Evolutionary conservation across 1,140 invertebrate genomes (phyloP).

Genomic region (Bombus affinis): DNA sequence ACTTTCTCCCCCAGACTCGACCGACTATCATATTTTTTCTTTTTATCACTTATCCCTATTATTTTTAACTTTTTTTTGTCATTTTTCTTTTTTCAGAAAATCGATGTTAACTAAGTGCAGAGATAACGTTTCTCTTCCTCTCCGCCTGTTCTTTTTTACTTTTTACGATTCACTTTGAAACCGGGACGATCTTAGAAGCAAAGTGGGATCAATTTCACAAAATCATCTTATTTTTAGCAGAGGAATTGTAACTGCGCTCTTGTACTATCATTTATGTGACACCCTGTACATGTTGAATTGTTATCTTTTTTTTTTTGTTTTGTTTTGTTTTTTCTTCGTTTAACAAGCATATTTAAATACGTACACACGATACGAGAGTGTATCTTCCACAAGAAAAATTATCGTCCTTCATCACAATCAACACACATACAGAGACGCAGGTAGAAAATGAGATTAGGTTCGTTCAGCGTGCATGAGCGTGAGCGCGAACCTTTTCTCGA

Average conservation of each 20-base stretch:
- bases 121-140: neutral
- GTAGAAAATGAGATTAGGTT: constrained; percentile 41
- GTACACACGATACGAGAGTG: constrained; percentile 2
- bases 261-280: constrained; percentile 51
- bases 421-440: constrained; percentile 44
- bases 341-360: constrained; percentile 41
- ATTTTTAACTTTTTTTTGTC: neutral
- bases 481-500: constrained; percentile 7
- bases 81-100: neutral
- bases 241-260: constrained; percentile 41
- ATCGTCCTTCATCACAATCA: constrained; percentile 31
- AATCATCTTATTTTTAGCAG: constrained; percentile 35
- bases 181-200: constrained; percentile 26
- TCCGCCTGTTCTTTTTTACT: neutral
- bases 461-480: constrained; percentile 14
- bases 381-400: neutral
- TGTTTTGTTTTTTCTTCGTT: constrained; percentile 6
- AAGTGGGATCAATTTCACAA: constrained; percentile 17
- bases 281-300: constrained; percentile 47
- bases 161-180: constrained; percentile 10
- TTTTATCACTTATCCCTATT: neutral
- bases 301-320: neutral
- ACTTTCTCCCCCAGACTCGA: neutral
- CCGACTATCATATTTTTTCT: neutral
- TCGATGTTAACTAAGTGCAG: neutral